Evolutionary conservation across 2,113 vertebrate genomes (phyloP).

Genomic region (human (Homo sapiens)): GRCh38 chr7:4919001-4919500

Average conservation of each 20-base stretch:
- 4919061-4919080: background rate
- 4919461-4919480: background rate
- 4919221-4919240: background rate
- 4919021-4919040: no score
- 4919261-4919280: fast-evolving
- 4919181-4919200: fast-evolving
- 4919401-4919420: background rate
- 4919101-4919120: background rate
- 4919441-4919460: background rate
- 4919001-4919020: no score
- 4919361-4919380: background rate
- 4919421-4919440: background rate
- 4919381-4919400: background rate
- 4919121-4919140: background rate
- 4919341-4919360: background rate
- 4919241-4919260: background rate
- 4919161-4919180: no score
- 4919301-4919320: background rate
- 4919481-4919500: background rate
- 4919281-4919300: no score
- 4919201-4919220: fast-evolving
- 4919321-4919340: background rate
- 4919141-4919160: background rate
- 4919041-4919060: no score
- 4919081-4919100: background rate